Evolutionary conservation across 1,140 invertebrate genomes (phyloP).

Genomic region (Lutraria rhynchaena): DNA sequence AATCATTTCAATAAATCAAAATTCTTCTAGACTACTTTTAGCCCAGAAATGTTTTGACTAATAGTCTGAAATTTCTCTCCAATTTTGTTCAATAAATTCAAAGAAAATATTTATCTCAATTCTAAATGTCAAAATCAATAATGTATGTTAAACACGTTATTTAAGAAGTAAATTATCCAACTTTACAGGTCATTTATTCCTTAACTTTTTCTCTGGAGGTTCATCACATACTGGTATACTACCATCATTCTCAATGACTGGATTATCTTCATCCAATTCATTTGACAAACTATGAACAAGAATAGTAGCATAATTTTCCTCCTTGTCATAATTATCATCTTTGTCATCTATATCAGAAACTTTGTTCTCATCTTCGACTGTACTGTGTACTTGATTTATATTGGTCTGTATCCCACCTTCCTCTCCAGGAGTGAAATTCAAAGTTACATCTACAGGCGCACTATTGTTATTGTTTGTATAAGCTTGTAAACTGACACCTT

Average conservation of each 20-base stretch:
- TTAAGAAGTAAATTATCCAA: too few species aligned
- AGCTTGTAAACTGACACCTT: constrained; percentile 14
- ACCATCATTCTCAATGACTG: constrained; percentile 30
- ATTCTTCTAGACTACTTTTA: too few species aligned
- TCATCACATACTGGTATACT: not conserved
- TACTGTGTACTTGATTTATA: not conserved
- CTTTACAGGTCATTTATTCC: too few species aligned
- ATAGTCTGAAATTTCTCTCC: too few species aligned
- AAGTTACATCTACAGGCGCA: not conserved
- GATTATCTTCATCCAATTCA: constrained; percentile 12
- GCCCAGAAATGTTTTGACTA: too few species aligned
- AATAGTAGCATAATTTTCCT: not conserved
- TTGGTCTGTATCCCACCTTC: not conserved
- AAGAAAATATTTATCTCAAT: too few species aligned
- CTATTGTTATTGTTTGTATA: constrained; percentile 1
- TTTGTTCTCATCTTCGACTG: not conserved
- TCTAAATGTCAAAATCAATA: too few species aligned
- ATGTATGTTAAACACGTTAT: too few species aligned
- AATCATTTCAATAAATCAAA: too few species aligned
- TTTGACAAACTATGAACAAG: constrained; percentile 13
- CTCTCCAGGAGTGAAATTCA: not conserved
- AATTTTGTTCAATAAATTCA: too few species aligned
- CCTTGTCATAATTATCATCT: constrained; percentile 4
- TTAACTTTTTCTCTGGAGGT: not conserved
- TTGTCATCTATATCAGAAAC: not conserved